phyloP scores from a whole-genome alignment of 2,113 vertebrate genomes.

The Cervus canadensis region DNA sequence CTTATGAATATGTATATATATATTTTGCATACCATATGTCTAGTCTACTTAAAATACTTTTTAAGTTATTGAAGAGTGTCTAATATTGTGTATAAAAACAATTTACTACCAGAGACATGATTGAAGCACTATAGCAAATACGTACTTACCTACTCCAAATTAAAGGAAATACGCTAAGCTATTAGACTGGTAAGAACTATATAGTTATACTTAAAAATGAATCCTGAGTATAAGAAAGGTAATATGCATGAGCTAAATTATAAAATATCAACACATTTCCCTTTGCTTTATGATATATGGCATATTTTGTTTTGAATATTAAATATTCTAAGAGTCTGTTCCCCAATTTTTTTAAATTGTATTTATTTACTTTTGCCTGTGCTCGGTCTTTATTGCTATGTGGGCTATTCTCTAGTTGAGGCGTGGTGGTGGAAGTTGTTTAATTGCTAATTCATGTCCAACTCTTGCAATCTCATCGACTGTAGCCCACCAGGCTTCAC shows the following conservation, averaged over 20 bases:
- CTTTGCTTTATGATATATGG: neutral
- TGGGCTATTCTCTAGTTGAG: neutral
- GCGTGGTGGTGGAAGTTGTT: neutral
- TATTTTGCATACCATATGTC: neutral
- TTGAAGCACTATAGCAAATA: neutral
- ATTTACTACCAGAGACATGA: neutral
- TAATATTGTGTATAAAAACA: neutral
- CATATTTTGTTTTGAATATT: neutral
- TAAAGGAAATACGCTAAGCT: neutral
- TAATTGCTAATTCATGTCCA: neutral
- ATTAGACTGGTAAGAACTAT: neutral
- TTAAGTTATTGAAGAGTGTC: neutral
- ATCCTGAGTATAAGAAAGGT: neutral
- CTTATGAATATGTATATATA: slow-evolving; percentile 26
- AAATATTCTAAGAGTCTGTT: neutral
- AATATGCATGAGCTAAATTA: neutral
- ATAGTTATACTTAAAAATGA: neutral
- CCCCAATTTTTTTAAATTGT: neutral
- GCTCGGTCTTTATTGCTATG: neutral
- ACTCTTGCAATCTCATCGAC: neutral
- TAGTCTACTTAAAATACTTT: neutral
- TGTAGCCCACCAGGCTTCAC: neutral
- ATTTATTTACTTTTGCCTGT: neutral
- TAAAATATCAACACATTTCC: neutral
- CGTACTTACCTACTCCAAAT: neutral